These are phyloP conservation scores for Eupithecia subumbrata DNA, from an alignment of 2,888 invertebrate genomes.

Conservation along the genomic window DNA sequence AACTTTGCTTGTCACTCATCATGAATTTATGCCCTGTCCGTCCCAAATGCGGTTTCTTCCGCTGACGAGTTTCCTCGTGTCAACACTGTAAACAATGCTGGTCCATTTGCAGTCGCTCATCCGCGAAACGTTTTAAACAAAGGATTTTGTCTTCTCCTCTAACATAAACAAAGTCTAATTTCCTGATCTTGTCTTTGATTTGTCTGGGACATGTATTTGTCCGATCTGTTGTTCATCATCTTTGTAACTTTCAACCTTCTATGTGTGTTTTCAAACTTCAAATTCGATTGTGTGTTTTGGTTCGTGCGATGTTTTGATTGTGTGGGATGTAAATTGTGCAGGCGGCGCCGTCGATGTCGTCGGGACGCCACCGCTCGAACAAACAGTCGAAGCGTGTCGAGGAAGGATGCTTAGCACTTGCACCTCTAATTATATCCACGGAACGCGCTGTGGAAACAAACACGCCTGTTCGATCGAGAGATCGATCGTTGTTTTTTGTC, in stretches of 20 bases:
- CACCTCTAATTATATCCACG: slow-evolving; percentile 79
- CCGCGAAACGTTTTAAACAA: slow-evolving; percentile 72
- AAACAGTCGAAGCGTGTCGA: slow-evolving; percentile 78
- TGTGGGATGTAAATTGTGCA: slow-evolving; percentile 66
- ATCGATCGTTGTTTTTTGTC: slow-evolving; percentile 42
- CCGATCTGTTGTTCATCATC: slow-evolving; percentile 32
- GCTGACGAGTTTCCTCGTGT: slow-evolving; percentile 80
- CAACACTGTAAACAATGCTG: slow-evolving; percentile 72
- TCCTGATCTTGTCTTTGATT: slow-evolving; percentile 71
- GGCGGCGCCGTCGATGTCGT: slow-evolving; percentile 81
- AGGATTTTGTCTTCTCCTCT: slow-evolving; percentile 76
- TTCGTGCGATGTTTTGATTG: slow-evolving; percentile 55
- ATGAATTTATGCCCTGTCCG: slow-evolving; percentile 76
- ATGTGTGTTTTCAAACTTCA: slow-evolving; percentile 36
- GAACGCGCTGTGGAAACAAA: slow-evolving; percentile 73
- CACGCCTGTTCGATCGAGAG: slow-evolving; percentile 53
- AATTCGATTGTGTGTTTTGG: slow-evolving; percentile 43
- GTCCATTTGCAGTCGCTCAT: slow-evolving; percentile 68
- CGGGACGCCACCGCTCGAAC: slow-evolving; percentile 72
- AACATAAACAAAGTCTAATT: slow-evolving; percentile 80
- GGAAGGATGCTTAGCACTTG: slow-evolving; percentile 81
- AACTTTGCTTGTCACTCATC: slow-evolving; percentile 82
- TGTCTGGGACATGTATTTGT: slow-evolving; percentile 33
- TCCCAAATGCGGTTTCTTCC: slow-evolving; percentile 82
- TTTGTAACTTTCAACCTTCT: slow-evolving; percentile 43